Evolutionary conservation across 53 echinoderm and acorn worm genomes (phyloP).

Genomic region (Arbacia lixula): DNA sequence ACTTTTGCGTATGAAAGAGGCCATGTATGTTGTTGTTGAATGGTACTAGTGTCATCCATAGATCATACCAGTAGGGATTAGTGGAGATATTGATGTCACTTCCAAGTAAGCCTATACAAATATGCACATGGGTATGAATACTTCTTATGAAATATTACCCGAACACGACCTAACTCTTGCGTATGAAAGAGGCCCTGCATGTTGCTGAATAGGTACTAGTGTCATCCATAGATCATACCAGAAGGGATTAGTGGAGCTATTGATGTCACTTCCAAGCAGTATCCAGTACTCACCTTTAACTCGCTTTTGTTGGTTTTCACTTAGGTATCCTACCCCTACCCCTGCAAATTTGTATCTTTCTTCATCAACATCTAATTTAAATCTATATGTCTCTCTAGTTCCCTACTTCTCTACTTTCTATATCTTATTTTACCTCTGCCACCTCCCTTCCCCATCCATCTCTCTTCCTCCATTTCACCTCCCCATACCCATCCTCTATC

Average conservation of each 20-base stretch:
- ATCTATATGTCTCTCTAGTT: not conserved
- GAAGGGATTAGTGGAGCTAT: conserved; percentile 18
- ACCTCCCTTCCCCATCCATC: not conserved
- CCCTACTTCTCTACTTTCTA: not conserved
- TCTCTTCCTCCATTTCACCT: not conserved
- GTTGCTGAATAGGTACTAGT: too few species aligned
- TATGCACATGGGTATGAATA: too few species aligned
- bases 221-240: conserved; percentile 25
- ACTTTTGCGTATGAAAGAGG: too few species aligned
- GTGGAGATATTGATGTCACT: conserved; percentile 1
- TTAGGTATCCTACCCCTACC: not conserved
- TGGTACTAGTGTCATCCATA: too few species aligned
- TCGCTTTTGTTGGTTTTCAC: not conserved
- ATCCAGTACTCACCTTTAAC: not conserved
- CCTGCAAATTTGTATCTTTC: not conserved
- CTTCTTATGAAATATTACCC: too few species aligned
- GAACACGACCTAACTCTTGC: too few species aligned
- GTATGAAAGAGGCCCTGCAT: too few species aligned
- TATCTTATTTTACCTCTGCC: not conserved
- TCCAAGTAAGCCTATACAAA: too few species aligned
- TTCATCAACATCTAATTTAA: not conserved
- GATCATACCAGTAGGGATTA: conserved; percentile 29
- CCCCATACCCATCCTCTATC: not conserved
- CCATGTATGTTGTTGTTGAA: too few species aligned
- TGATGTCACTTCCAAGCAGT: conserved; percentile 3